Conservation (phyloP, 2,888 invertebrate genomes). For the Calameuta idolon region DNA sequence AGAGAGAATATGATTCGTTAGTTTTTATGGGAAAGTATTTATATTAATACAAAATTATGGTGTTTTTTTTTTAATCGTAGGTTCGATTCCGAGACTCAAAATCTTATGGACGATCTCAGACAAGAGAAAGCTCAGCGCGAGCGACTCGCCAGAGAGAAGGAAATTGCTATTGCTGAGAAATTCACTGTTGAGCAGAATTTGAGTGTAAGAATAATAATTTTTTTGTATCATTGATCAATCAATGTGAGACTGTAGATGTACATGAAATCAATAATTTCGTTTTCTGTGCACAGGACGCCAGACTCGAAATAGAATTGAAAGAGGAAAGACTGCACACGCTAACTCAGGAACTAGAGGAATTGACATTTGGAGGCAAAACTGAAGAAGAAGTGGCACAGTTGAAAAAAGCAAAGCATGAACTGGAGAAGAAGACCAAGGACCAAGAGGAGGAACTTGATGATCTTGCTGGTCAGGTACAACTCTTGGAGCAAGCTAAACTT, state of each 20-base stretch:
- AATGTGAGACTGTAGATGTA: neutral
- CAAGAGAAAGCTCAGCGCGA: slow-evolving; percentile 85
- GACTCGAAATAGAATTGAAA: slow-evolving; percentile 88
- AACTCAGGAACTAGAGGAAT: slow-evolving; percentile 86
- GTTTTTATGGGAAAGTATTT: neutral
- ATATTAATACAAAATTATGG: neutral
- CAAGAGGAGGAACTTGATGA: slow-evolving; percentile 97
- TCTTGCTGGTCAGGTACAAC: slow-evolving; percentile 88
- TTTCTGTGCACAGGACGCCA: slow-evolving; percentile 75
- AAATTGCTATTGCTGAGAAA: slow-evolving; percentile 87
- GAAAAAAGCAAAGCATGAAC: slow-evolving; percentile 86
- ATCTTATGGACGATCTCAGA: slow-evolving; percentile 84
- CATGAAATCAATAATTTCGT: neutral
- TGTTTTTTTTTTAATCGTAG: slow-evolving; percentile 53
- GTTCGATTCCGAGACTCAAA: slow-evolving; percentile 89
- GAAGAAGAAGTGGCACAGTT: slow-evolving; percentile 88
- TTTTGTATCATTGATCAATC: neutral
- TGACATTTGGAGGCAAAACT: slow-evolving; percentile 82
- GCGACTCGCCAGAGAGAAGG: slow-evolving; percentile 84
- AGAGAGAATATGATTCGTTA: neutral
- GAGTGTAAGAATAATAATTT: slow-evolving; percentile 73
- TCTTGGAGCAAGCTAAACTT: slow-evolving; percentile 92
- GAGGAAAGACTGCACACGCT: slow-evolving; percentile 86
- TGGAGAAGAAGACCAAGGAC: slow-evolving; percentile 86
- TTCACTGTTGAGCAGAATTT: slow-evolving; percentile 88